phyloP scores from a whole-genome alignment of 2,888 invertebrate species.

The Phorcus lineatus region DNA sequence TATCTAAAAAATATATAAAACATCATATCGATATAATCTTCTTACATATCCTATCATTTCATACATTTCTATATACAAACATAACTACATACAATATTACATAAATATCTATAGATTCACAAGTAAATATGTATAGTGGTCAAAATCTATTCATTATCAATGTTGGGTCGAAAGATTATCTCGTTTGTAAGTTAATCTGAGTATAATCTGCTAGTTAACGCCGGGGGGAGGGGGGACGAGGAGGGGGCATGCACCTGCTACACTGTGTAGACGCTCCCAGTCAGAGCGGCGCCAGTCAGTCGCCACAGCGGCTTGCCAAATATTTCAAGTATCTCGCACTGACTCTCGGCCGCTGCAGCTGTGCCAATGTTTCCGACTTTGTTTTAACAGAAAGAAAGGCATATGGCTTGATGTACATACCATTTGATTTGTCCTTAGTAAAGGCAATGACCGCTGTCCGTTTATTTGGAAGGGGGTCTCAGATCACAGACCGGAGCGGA shows the following conservation, averaged over 20 bases:
- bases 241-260: constrained; percentile 14
- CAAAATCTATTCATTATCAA: too few species aligned
- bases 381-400: neutral
- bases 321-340: constrained; percentile 40
- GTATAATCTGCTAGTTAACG: constrained; percentile 18
- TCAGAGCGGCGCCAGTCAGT: constrained; percentile 43
- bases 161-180: neutral
- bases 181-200: neutral
- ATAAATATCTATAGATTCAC: too few species aligned
- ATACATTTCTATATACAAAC: too few species aligned
- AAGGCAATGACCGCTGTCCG: neutral
- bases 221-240: neutral
- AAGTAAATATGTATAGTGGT: too few species aligned
- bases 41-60: too few species aligned
- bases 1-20: too few species aligned
- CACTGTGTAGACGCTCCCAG: constrained; percentile 24
- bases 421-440: constrained; percentile 21
- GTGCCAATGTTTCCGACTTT: neutral
- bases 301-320: constrained; percentile 34
- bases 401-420: neutral
- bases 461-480: constrained; percentile 45
- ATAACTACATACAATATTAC: too few species aligned
- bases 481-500: constrained; percentile 32
- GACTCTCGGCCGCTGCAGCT: neutral
- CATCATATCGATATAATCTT: too few species aligned